Conservation (phyloP, 2,888 invertebrate genomes). For the Ceramica pisi region DNA sequence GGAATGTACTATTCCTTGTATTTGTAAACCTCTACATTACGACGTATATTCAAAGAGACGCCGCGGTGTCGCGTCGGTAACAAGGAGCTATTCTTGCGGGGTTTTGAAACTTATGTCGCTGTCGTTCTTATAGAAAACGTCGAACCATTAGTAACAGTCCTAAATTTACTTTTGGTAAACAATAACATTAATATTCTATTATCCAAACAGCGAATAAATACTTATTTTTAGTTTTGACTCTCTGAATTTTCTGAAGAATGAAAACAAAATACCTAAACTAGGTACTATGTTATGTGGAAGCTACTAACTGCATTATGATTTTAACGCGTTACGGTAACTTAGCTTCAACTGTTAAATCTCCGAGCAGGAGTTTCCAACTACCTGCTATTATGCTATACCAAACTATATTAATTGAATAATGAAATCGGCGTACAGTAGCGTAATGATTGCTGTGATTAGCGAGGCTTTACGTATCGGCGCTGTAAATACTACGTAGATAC, state of each 20-base stretch:
- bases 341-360: not conserved
- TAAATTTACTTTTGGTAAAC: not conserved
- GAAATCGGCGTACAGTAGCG: conserved; percentile 4
- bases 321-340: not conserved
- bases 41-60: not conserved
- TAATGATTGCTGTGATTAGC: conserved; percentile 38
- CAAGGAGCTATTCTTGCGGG: conserved; percentile 8
- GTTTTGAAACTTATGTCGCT: conserved; percentile 7
- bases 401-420: conserved; percentile 14
- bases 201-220: no score
- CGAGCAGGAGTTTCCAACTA: conserved; percentile 15
- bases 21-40: conserved; percentile 5
- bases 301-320: not conserved
- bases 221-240: not conserved
- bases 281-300: not conserved
- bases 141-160: not conserved
- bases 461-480: conserved; percentile 5
- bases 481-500: not conserved
- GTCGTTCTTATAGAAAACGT: not conserved
- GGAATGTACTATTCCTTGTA: not conserved
- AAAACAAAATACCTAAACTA: not conserved
- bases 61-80: conserved; percentile 8
- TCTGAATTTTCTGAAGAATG: not conserved
- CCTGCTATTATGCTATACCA: conserved; percentile 2
- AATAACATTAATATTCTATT: not conserved